Evolutionary conservation across 1,140 invertebrate genomes (phyloP).

Genomic region (Cyclina sinensis): DNA sequence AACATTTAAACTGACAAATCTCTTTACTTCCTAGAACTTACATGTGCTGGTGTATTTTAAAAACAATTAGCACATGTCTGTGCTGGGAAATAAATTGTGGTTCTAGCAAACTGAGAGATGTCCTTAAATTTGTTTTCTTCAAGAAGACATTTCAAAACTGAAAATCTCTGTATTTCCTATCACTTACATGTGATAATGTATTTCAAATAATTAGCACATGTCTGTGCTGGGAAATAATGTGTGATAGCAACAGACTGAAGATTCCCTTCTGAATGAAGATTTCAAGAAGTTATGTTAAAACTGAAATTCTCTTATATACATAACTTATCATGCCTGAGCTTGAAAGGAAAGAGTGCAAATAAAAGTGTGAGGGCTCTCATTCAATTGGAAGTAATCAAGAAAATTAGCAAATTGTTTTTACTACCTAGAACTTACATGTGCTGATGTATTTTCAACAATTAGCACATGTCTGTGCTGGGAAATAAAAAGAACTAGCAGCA

Average conservation of each 20-base stretch:
- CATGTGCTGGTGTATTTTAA: not conserved
- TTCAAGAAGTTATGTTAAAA: too few relatives aligned
- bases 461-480: slow-evolving; percentile 47
- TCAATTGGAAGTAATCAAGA: too few relatives aligned
- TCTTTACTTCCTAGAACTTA: not conserved
- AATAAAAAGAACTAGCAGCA: not conserved
- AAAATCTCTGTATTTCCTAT: not conserved
- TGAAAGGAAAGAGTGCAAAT: too few relatives aligned
- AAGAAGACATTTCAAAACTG: not conserved
- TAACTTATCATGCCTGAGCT: too few relatives aligned
- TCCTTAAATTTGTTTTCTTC: too few relatives aligned
- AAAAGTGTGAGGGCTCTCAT: too few relatives aligned
- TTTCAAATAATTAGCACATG: slow-evolving; percentile 4
- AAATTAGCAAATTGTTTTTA: too few relatives aligned
- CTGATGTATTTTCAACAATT: not conserved
- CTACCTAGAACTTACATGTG: not conserved
- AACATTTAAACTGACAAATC: not conserved
- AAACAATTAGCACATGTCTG: not conserved
- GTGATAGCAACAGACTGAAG: too few relatives aligned
- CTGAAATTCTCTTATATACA: too few relatives aligned
- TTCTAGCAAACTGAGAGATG: not conserved
- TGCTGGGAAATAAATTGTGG: not conserved
- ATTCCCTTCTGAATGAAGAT: too few relatives aligned
- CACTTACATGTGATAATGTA: not conserved
- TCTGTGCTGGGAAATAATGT: slow-evolving; percentile 18